These are phyloP conservation scores for Sinocyclocheilus rhinocerous DNA, from an alignment of 2,113 vertebrate genomes.

Conservation along the genomic window DNA sequence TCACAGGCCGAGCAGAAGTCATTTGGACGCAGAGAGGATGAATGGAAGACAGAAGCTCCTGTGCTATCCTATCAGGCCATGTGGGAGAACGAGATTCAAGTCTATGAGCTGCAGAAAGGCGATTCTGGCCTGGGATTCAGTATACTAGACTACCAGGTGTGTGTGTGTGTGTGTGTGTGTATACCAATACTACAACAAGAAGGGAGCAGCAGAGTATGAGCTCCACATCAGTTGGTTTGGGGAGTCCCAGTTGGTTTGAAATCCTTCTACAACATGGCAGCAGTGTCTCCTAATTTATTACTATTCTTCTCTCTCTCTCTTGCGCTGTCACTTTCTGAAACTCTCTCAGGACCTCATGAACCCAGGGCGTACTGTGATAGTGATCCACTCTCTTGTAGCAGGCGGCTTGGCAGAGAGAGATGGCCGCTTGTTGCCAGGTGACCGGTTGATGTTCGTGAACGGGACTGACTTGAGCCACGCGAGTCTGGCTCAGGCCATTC, in stretches of 20 bases:
- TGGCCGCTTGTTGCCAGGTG: slow-evolving; percentile 88
- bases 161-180: slow-evolving; percentile 51
- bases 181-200: slow-evolving; percentile 4
- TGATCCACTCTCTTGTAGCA: slow-evolving; percentile 92
- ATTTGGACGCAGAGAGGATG: slow-evolving; percentile 76
- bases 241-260: slow-evolving; percentile 28
- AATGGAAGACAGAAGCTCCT: slow-evolving; percentile 72
- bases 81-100: slow-evolving; percentile 88
- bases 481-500: slow-evolving; percentile 89
- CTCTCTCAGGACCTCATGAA: slow-evolving; percentile 87
- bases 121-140: slow-evolving; percentile 93
- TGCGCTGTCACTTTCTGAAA: slow-evolving; percentile 8
- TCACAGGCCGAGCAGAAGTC: slow-evolving; percentile 72
- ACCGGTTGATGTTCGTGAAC: slow-evolving; percentile 94
- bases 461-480: slow-evolving; percentile 83
- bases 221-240: not conserved
- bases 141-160: slow-evolving; percentile 97
- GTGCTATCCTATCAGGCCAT: slow-evolving; percentile 85
- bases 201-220: slow-evolving; percentile 51
- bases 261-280: slow-evolving; percentile 22
- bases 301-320: slow-evolving; percentile 6
- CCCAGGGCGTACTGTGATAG: slow-evolving; percentile 87
- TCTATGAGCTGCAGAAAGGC: slow-evolving; percentile 88
- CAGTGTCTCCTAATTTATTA: slow-evolving; percentile 20
- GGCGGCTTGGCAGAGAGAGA: slow-evolving; percentile 89